These are phyloP conservation scores for Poecilobothrus nobilitatus DNA, from an alignment of 2,888 invertebrate species.

Conservation along the genomic window DNA sequence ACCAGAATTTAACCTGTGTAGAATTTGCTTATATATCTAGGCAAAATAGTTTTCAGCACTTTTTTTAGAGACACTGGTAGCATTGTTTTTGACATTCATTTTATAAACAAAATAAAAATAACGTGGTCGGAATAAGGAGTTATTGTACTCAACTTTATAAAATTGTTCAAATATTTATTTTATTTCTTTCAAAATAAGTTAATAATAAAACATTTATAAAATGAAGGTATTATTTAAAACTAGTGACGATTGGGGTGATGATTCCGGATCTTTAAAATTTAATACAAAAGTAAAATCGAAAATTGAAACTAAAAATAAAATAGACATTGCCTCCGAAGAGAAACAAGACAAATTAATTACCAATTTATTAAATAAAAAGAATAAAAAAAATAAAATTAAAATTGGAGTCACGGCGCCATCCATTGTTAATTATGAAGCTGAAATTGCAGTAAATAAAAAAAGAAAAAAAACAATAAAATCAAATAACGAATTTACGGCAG, in stretches of 20 bases:
- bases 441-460: neutral
- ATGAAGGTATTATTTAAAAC: neutral
- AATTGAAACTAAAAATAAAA: neutral
- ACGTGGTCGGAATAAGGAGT: too few species aligned
- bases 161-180: too few species aligned
- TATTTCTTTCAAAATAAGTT: too few species aligned
- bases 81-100: too few species aligned
- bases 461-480: neutral
- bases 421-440: neutral
- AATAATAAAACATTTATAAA: neutral
- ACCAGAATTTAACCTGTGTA: too few species aligned
- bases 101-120: too few species aligned
- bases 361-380: neutral
- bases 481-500: neutral
- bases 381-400: neutral
- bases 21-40: too few species aligned
- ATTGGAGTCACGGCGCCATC: neutral
- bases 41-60: too few species aligned
- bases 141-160: too few species aligned
- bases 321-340: neutral
- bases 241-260: neutral
- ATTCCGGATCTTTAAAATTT: neutral
- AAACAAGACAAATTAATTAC: neutral
- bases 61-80: too few species aligned
- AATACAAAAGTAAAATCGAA: neutral